phyloP scores from a whole-genome alignment of 2,113 vertebrate species.

The Rhynchopsitta pachyrhyncha region DNA sequence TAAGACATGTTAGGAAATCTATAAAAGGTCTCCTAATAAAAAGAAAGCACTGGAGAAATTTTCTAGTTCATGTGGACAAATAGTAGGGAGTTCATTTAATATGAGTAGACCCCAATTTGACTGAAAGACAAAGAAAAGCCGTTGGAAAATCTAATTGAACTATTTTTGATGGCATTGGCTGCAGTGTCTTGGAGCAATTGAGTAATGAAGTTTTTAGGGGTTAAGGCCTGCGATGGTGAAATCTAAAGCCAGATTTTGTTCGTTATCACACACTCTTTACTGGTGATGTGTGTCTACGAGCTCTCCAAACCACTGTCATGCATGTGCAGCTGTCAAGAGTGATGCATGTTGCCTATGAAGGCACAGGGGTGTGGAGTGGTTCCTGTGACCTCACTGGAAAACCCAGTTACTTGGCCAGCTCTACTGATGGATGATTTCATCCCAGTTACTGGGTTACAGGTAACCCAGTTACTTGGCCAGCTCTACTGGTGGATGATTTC shows the following conservation, averaged over 20 bases:
- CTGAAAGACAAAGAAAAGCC: not conserved
- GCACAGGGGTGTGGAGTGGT: not conserved
- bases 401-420: not conserved
- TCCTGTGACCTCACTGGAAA: not conserved
- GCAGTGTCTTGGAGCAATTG: not conserved
- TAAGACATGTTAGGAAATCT: not conserved
- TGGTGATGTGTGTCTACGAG: not conserved
- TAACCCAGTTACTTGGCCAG: not conserved
- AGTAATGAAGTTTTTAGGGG: not conserved
- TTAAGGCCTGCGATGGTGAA: rapidly evolving
- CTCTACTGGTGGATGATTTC: not conserved
- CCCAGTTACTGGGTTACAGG: too few species aligned
- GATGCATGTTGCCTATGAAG: rapidly evolving
- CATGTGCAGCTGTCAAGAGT: rapidly evolving
- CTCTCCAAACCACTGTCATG: rapidly evolving
- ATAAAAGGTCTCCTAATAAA: not conserved
- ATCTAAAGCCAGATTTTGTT: not conserved
- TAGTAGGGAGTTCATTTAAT: not conserved
- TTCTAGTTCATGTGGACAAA: not conserved
- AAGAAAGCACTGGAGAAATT: not conserved
- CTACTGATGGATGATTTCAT: not conserved
- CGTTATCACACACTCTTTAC: not conserved
- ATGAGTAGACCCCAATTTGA: not conserved
- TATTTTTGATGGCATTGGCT: not conserved
- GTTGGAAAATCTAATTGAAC: not conserved